Base-by-base conservation (phyloP, 2,888 invertebrate species). In the Diabrotica balteata region DNA sequence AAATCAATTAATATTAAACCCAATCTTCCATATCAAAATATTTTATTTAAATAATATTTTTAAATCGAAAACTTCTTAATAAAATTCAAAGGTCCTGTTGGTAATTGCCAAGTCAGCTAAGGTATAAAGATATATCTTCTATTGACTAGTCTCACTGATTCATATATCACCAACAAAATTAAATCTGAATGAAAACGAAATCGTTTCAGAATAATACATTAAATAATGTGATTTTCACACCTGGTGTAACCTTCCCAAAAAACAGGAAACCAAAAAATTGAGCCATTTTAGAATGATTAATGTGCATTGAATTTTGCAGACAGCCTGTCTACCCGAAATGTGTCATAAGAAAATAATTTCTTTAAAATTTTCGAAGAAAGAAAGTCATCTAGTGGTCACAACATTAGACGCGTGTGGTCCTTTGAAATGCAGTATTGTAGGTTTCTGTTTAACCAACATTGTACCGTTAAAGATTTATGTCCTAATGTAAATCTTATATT, bases 321-420 rank as follows among this genome's bases (percentile, higher is more conserved):
- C 62, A 59, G 70, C 64, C 17, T 62, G 58, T 44, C 49, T 55
- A 62, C 46, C 45, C 51, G 6, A 47, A 60, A 60, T 51, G 17
- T 53, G 42, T 32, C 43, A 55, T 55, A 55, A 53, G 53, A 53
- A 53, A 53, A 53, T 55, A 8, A 45, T 55, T 53, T n/a, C 32
- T 53, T 53, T 53, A n/a, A 42, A 43, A 64, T 60, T 46, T 59
- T 64, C 63, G 65, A 57, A 61, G 53, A 69, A 65, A 49, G 44
- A 17, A 54, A 59, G 49, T 67, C 59, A 68, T 61, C 62, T 67
- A 73, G 71, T 69, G 72, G 74, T 74, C 73, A 72, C 66, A 72
- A 72, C 73, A 72, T 67, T n/a, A 63, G 67, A 59, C 71, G 67
- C 72, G 76, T 76, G 76, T 74, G 76, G 76, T 76, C 75, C 63